Evolutionary conservation across 2,797 vertebrate species (phyloP).

Genomic region (Eutrigla gurnardus): DNA sequence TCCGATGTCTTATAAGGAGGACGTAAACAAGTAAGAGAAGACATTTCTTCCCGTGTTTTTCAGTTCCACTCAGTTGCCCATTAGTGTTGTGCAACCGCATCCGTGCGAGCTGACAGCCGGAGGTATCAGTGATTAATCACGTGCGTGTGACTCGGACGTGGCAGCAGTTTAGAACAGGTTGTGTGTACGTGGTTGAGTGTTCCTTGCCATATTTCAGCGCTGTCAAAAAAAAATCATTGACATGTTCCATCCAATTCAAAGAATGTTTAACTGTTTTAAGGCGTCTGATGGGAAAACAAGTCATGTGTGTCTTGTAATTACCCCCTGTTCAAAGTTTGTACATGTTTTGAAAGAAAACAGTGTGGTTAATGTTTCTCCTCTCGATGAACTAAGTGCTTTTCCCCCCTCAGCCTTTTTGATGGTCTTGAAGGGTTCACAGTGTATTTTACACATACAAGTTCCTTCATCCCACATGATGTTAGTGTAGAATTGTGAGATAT

Average conservation of each 20-base stretch:
- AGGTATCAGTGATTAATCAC: constrained; percentile 77
- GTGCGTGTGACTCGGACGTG: constrained; percentile 63
- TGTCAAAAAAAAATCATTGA: constrained; percentile 79
- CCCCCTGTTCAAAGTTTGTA: constrained; percentile 82
- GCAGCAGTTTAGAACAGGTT: constrained; percentile 62
- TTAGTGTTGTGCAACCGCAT: constrained; percentile 68
- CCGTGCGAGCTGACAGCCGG: constrained; percentile 61
- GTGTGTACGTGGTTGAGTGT: constrained; percentile 58
- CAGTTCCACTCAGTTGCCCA: constrained; percentile 72
- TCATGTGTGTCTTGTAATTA: constrained; percentile 82
- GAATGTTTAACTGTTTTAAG: constrained; percentile 83
- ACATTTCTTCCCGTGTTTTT: constrained; percentile 60
- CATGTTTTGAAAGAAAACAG: constrained; percentile 81
- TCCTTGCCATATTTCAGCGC: constrained; percentile 62
- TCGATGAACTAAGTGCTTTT: constrained; percentile 42
- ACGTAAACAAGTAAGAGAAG: constrained; percentile 53
- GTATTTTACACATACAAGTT: neutral
- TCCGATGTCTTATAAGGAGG: constrained; percentile 5
- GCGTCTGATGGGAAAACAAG: constrained; percentile 70
- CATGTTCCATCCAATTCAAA: constrained; percentile 71
- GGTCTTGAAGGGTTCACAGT: neutral
- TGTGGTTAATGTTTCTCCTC: constrained; percentile 77
- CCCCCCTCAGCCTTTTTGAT: constrained; percentile 6
- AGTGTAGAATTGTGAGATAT: neutral
- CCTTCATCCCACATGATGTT: neutral